A percentile compares a stretch with the other conserved stretches of the same genome.
Conservation (phyloP, 2,888 invertebrate species). For the Crossocerus cetratus region DNA sequence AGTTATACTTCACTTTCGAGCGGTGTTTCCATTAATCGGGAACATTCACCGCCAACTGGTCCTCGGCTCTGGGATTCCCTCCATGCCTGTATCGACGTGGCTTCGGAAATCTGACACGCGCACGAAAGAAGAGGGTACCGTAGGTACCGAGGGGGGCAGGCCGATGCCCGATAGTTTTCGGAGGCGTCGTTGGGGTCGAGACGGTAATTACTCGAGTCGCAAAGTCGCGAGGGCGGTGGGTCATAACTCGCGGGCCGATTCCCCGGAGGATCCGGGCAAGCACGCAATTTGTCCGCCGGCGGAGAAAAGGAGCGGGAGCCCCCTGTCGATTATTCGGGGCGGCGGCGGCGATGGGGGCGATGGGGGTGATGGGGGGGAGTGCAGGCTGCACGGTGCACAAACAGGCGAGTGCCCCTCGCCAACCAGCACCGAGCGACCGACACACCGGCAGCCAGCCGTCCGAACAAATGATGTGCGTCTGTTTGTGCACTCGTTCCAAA, state of each 20-base stretch:
- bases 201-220: slow-evolving; percentile 73
- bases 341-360: too few species aligned
- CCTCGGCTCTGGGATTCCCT: too few species aligned
- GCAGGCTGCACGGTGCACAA: slow-evolving; percentile 65
- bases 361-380: too few species aligned
- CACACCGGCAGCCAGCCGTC: slow-evolving; percentile 52
- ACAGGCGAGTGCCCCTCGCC: slow-evolving; percentile 55
- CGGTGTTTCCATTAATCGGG: too few species aligned
- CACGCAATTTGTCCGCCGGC: slow-evolving; percentile 70
- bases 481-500: slow-evolving; percentile 53
- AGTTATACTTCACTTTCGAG: too few species aligned
- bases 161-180: slow-evolving; percentile 56
- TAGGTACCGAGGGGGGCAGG: slow-evolving; percentile 9
- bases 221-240: slow-evolving; percentile 68
- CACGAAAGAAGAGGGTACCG: too few species aligned
- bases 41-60: too few species aligned
- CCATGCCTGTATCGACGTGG: too few species aligned
- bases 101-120: too few species aligned
- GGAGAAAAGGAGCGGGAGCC: slow-evolving; percentile 61
- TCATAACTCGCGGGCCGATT: slow-evolving; percentile 70
- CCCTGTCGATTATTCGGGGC: slow-evolving; percentile 67
- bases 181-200: slow-evolving; percentile 55
- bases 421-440: too few species aligned
- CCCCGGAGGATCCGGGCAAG: slow-evolving; percentile 61
- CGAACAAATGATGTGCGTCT: slow-evolving; percentile 66